These are phyloP conservation scores for Xiphophorus maculatus DNA, from an alignment of 2,113 vertebrate genomes.

Conservation along the genomic window DNA sequence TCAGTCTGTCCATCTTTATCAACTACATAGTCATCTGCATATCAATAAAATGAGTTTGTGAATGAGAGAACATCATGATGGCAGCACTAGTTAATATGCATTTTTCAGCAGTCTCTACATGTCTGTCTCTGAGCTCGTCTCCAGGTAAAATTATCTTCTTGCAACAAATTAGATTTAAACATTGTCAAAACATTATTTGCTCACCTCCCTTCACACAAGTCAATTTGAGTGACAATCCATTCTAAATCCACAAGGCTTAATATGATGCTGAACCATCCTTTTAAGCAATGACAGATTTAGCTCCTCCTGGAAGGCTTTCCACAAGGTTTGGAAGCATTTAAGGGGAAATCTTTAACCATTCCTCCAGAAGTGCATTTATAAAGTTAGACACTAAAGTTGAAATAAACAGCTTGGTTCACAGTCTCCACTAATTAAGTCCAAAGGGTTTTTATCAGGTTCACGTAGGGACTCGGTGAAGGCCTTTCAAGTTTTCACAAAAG, in stretches of 20 bases:
- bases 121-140: slow-evolving; percentile 10
- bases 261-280: not conserved
- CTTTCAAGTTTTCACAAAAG: not conserved
- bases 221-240: not conserved
- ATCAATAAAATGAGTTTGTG: too few relatives aligned
- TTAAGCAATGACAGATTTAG: not conserved
- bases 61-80: too few relatives aligned
- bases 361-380: not conserved
- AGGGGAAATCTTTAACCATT: not conserved
- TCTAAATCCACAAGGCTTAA: not conserved
- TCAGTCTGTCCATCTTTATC: too few relatives aligned
- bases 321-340: not conserved
- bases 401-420: not conserved
- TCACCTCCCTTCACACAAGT: not conserved
- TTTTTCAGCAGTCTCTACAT: slow-evolving; percentile 15
- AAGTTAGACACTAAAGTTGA: not conserved
- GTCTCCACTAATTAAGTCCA: not conserved
- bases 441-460: not conserved
- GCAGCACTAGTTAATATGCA: slow-evolving; percentile 8
- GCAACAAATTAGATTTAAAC: not conserved
- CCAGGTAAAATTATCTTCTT: slow-evolving; percentile 9
- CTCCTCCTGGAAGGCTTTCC: not conserved
- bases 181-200: not conserved
- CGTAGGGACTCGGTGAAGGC: not conserved
- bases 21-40: too few relatives aligned